phyloP scores from a whole-genome alignment of 92 coral and sea anemone species.

The Siderastrea siderea region DNA sequence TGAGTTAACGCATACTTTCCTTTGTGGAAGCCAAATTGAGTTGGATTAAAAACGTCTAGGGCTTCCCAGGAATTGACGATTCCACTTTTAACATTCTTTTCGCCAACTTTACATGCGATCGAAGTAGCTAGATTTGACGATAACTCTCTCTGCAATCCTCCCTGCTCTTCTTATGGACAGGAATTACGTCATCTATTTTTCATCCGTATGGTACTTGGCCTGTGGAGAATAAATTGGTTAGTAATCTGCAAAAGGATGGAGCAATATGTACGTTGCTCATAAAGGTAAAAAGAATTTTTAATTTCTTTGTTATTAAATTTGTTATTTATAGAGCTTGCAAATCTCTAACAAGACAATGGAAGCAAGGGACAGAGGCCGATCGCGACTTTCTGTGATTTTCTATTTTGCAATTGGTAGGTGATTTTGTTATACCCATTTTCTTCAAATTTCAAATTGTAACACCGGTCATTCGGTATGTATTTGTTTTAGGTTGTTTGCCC shows the following conservation, averaged over 20 bases:
- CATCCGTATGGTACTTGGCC: conserved; percentile 16
- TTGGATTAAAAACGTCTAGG: conserved; percentile 10
- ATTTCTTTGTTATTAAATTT: too few relatives aligned
- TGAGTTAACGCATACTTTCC: conserved; percentile 1
- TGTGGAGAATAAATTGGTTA: not conserved
- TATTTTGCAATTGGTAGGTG: too few relatives aligned
- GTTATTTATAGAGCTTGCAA: too few relatives aligned
- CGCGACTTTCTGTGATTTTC: too few relatives aligned
- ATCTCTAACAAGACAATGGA: too few relatives aligned
- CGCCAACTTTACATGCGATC: conserved; percentile 12
- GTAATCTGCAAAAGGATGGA: not conserved
- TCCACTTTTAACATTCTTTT: conserved; percentile 7
- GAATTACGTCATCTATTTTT: conserved; percentile 17
- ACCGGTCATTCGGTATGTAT: too few relatives aligned
- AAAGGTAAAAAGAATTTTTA: too few relatives aligned
- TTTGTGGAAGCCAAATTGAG: conserved; percentile 6
- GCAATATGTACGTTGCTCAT: not conserved
- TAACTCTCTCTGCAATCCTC: conserved; percentile 15
- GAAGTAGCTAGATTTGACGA: not conserved
- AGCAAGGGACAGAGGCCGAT: too few relatives aligned
- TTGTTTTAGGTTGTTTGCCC: too few relatives aligned
- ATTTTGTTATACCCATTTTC: too few relatives aligned
- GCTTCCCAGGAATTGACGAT: conserved; percentile 9
- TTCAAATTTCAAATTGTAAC: too few relatives aligned
- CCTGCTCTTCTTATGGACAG: conserved; percentile 14